Base-by-base conservation (phyloP, 2,797 vertebrate species). In the Toxotes lorentzi region DNA sequence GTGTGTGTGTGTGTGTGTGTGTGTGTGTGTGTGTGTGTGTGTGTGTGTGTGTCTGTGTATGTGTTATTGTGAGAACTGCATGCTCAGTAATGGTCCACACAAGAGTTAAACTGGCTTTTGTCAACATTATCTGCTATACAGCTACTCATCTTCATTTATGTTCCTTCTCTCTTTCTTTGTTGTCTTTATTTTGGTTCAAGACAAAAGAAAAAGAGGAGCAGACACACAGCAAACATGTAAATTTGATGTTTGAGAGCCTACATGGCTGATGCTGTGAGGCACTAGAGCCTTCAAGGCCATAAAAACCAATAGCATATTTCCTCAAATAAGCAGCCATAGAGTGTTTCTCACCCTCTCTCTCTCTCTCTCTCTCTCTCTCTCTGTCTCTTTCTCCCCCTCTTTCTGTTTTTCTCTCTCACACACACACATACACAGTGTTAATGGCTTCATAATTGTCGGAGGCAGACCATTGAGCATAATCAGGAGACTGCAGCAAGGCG, bases 391-490 rank as follows among this genome's bases (percentile, higher is more conserved):
- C 13, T 41, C 40, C 4, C 13, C 13, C 40, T 41, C 40, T 35
- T 47, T 11, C 17, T 30, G 19, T n/a, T 58, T 4, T 51, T 50
- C 60, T 32, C 71, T 43, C 41, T 43, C 19, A 41, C 12, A 69
- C 48, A 66, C 79, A 76, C 50, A 40, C 58, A 70, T 79, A 87
- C 79, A 70, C 78, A 54, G 81, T 86, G 87, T 90, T 92, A 92
- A 92, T 92, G 90, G 90, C 85, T 92, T 87, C 84, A 85, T 93
- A 94, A 93, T 93, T 91, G 91, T 92, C 87, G 79, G 86, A 89
- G 86, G 87, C 91, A 92, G 91, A 89, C 90, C 88, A 87, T 81
- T 89, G 91, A 91, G 89, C 82, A 91, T 92, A 92, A 94, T 94
- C 91, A 93, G 91, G 88, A 90, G 88, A 91, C 90, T 91, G 92